phyloP scores from a whole-genome alignment of 1,140 invertebrate species.

The Gonatopus flavifemur region DNA sequence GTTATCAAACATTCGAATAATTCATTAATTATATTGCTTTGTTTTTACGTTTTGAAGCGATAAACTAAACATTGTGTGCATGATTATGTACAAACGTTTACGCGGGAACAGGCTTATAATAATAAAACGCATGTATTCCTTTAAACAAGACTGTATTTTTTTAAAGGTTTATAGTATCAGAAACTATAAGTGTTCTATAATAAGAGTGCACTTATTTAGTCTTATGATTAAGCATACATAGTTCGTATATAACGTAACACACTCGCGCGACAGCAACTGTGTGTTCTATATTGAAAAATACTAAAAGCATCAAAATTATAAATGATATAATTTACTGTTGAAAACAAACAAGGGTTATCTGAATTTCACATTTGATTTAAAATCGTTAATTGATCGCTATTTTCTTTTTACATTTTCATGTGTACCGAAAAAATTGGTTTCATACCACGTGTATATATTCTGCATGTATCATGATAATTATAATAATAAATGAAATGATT shows the following conservation, averaged over 20 bases:
- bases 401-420: no score
- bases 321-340: neutral
- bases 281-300: neutral
- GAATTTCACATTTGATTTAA: neutral
- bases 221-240: conserved; percentile 29
- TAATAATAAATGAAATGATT: no score
- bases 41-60: no score
- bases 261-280: neutral
- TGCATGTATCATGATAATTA: no score
- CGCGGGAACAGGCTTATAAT: conserved; percentile 28
- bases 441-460: no score
- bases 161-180: conserved; percentile 23
- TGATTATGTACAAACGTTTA: conserved; percentile 4
- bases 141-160: conserved; percentile 38
- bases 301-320: neutral
- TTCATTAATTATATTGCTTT: no score
- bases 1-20: no score
- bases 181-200: conserved; percentile 32
- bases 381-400: no score
- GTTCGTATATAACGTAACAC: conserved; percentile 23
- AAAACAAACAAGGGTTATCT: conserved; percentile 10
- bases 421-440: no score
- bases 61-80: no score
- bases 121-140: conserved; percentile 21
- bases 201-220: conserved; percentile 31